phyloP scores from a whole-genome alignment of 2,113 vertebrate genomes.

The Megaleporinus macrocephalus region DNA sequence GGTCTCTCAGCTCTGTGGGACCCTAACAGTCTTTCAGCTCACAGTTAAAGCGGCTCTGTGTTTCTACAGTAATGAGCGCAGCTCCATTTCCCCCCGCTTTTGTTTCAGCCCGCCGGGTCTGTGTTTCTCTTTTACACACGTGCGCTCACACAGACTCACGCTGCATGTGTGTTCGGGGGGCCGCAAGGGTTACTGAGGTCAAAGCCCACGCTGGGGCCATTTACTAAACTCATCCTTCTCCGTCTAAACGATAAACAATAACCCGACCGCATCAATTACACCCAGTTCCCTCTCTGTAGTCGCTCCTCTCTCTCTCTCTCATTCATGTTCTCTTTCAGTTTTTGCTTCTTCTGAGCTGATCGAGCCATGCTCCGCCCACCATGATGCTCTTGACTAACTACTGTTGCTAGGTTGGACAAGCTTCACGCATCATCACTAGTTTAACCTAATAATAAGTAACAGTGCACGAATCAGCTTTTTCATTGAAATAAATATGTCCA shows the following conservation, averaged over 20 bases:
- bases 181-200: constrained; percentile 30
- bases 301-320: neutral
- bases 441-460: no score
- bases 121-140: constrained; percentile 42
- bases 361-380: neutral
- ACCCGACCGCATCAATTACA: neutral
- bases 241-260: constrained; percentile 43
- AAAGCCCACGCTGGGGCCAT: constrained; percentile 31
- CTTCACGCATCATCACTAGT: no score
- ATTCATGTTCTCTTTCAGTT: neutral
- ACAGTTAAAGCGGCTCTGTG: constrained; percentile 50
- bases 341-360: neutral
- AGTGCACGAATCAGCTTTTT: no score
- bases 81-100: constrained; percentile 60
- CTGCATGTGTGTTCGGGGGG: constrained; percentile 31
- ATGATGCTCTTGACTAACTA: neutral
- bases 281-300: constrained; percentile 22
- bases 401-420: no score
- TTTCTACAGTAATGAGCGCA: constrained; percentile 28
- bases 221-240: constrained; percentile 43
- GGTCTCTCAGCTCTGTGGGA: constrained; percentile 53
- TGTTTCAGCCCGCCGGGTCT: constrained; percentile 2
- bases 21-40: constrained; percentile 62
- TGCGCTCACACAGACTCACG: constrained; percentile 27
- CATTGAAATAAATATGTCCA: no score